Evolutionary conservation across 2,113 vertebrate species (phyloP).

Genomic region (Camelus dromedarius): DNA sequence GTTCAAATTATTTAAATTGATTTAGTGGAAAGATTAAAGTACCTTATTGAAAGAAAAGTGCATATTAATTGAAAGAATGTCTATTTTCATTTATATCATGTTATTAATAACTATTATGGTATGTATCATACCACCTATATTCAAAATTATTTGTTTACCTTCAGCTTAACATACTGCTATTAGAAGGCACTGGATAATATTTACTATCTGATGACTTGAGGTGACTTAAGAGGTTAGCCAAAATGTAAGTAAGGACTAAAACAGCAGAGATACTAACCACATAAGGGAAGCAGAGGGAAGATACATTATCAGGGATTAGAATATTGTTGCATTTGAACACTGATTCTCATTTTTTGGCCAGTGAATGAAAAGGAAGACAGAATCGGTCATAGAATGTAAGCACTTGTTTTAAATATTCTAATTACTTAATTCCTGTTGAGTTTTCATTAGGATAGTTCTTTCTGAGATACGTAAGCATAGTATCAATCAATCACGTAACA

Average conservation of each 20-base stretch:
- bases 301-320: background rate
- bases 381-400: background rate
- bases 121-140: background rate
- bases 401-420: slow-evolving; percentile 6
- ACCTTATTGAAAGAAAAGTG: background rate
- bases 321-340: background rate
- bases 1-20: slow-evolving; percentile 9
- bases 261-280: background rate
- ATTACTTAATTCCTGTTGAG: slow-evolving; percentile 29
- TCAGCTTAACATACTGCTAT: background rate
- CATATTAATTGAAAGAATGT: background rate
- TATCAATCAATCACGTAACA: background rate
- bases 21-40: background rate
- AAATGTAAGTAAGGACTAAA: slow-evolving; percentile 1
- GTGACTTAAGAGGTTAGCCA: background rate
- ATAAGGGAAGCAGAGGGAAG: background rate
- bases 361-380: background rate
- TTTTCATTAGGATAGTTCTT: background rate
- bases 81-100: background rate
- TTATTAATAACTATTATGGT: background rate
- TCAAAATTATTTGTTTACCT: background rate
- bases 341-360: background rate
- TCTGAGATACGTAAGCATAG: background rate
- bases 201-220: background rate
- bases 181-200: background rate